These are phyloP conservation scores for Horisme vitalbata DNA, from an alignment of 2,888 invertebrate species.

Conservation along the genomic window DNA sequence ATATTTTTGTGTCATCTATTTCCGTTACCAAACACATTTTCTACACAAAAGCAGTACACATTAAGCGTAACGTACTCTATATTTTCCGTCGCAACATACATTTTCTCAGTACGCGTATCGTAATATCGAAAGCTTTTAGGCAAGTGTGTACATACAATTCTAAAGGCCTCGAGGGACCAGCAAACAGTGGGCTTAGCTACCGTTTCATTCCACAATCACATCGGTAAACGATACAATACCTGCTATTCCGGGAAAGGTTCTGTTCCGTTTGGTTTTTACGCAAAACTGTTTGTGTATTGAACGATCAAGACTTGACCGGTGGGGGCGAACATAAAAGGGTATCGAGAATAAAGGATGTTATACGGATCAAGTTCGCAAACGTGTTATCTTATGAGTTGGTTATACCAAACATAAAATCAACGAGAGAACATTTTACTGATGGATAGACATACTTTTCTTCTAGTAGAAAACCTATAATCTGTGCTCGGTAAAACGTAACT, in stretches of 20 bases:
- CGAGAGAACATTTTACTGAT: too few species aligned
- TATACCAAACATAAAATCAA: too few species aligned
- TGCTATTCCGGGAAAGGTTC: conserved; percentile 33
- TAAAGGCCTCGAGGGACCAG: conserved; percentile 39
- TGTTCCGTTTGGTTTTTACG: conserved; percentile 38
- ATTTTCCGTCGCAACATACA: conserved; percentile 36
- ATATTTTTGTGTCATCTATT: too few species aligned
- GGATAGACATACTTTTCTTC: too few species aligned
- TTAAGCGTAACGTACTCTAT: conserved; percentile 27
- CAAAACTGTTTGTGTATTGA: conserved; percentile 42
- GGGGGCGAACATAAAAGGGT: conserved; percentile 27
- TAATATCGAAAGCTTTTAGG: conserved; percentile 38
- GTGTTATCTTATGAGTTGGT: conserved; percentile 13
- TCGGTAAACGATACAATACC: conserved; percentile 44
- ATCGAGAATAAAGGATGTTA: conserved; percentile 15
- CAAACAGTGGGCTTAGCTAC: conserved; percentile 39
- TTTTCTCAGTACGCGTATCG: conserved; percentile 35
- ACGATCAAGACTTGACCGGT: conserved; percentile 31
- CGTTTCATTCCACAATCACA: conserved; percentile 44
- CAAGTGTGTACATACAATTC: conserved; percentile 38
- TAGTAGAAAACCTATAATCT: too few species aligned
- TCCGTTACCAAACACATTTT: conserved; percentile 23
- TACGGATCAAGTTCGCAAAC: conserved; percentile 15
- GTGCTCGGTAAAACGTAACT: too few species aligned
- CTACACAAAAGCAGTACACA: conserved; percentile 31